These are phyloP conservation scores for Otolemur crassicaudatus DNA, from an alignment of 2,797 vertebrate genomes.

Conservation along the genomic window DNA sequence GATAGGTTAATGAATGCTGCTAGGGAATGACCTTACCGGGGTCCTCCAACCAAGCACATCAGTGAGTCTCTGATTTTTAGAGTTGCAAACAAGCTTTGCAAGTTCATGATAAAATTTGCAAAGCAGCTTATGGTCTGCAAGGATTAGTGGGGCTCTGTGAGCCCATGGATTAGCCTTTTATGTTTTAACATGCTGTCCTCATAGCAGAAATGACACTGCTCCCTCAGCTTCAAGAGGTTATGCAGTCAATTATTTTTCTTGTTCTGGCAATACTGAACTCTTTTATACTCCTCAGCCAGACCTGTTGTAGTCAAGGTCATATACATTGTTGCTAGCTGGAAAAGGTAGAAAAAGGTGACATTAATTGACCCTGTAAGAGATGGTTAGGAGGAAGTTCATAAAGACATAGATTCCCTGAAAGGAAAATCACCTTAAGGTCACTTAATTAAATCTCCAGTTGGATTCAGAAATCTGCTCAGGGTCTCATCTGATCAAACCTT, in stretches of 20 bases:
- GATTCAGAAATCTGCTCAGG: not conserved
- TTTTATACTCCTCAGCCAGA: not conserved
- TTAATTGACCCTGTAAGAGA: slow-evolving; percentile 53
- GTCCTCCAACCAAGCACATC: slow-evolving; percentile 61
- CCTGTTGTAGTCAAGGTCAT: slow-evolving; percentile 66
- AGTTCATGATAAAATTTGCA: slow-evolving; percentile 80
- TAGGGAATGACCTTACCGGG: slow-evolving; percentile 53
- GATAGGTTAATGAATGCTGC: slow-evolving; percentile 47
- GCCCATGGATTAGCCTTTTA: slow-evolving; percentile 73
- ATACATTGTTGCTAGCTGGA: not conserved
- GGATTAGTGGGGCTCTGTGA: slow-evolving; percentile 73
- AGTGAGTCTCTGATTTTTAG: slow-evolving; percentile 67
- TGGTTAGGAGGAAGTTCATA: slow-evolving; percentile 40
- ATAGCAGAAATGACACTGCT: slow-evolving; percentile 50
- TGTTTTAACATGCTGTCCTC: slow-evolving; percentile 69
- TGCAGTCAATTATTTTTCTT: slow-evolving; percentile 53
- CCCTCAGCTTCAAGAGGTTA: slow-evolving; percentile 19
- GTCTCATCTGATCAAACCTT: slow-evolving; percentile 10
- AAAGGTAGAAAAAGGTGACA: slow-evolving; percentile 41
- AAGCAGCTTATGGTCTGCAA: slow-evolving; percentile 76
- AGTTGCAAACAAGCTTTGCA: slow-evolving; percentile 74
- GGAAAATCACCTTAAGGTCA: not conserved
- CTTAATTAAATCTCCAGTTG: slow-evolving; percentile 18
- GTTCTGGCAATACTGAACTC: slow-evolving; percentile 5
- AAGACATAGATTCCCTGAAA: slow-evolving; percentile 19